Evolutionary conservation across 2,113 vertebrate genomes (phyloP), one percentile per base, ranked within the genome.

Genomic region (Phylloscopus whistleri): DNA sequence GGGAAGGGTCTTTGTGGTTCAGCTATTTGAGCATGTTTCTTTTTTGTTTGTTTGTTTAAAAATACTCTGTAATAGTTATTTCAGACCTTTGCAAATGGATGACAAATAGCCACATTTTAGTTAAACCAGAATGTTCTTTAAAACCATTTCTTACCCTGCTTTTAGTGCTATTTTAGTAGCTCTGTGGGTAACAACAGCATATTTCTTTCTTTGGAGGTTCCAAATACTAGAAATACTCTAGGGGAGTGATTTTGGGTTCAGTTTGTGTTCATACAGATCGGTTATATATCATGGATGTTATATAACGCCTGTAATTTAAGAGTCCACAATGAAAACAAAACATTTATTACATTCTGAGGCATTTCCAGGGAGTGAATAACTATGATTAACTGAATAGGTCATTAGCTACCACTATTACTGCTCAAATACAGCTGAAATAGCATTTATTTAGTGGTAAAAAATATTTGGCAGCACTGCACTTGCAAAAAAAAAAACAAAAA

Each of bases 291-390:
- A 64, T 67, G 10, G 28, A 18, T 90, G 55, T 95, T 90, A 87
- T 91, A 76, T 94, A 86, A 89, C 69, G 53, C 28, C 66, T 92
- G 31, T 87, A 94, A 96, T 95, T 92, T 64, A 68, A n/a, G 75
- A 85, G 30, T 72, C 46, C 56, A 87, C 73, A 68, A 78, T 44
- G 74, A 84, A 94, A 91, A 75, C 88, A 95, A 92, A 89, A 33
- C 81, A 55, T 89, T 95, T 77, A 73, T 77, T 95, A 56, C 80
- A 51, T 95, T 86, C 82, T 56, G 69, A 76, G 69, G 55, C 90
- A 83, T 93, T 95, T 95, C 77, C 53, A 74, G 59, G 70, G 48
- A 84, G 55, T 53, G 46, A 39, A 66, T 88, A 81, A 64, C 91
- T 92, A 44, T 90, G 77, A 84, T 84, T 90, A 88, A 70, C 67